Percentiles rank a stretch among this genome's conserved stretches.
Evolutionary conservation across 2,888 invertebrate species (phyloP).

Genomic region (Chloroclysta siterata): DNA sequence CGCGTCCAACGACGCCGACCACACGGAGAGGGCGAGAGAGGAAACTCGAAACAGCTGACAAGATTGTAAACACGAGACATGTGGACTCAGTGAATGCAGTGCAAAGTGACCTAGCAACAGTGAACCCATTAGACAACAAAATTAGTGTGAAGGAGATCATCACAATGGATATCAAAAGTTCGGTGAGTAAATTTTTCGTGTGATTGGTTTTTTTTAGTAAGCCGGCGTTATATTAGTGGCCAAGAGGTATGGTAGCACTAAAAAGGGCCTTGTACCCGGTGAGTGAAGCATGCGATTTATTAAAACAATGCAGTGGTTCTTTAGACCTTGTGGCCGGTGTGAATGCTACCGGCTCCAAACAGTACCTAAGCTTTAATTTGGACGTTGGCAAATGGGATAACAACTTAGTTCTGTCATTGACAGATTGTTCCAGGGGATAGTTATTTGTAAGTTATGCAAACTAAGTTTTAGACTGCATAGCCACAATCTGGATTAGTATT

Average conservation of each 20-base stretch:
- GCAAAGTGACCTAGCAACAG: slow-evolving; percentile 79
- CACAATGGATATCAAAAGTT: slow-evolving; percentile 79
- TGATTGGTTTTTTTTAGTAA: background rate
- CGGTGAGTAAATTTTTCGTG: slow-evolving; percentile 53
- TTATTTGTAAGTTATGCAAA: background rate
- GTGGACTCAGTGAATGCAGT: slow-evolving; percentile 82
- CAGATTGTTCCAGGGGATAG: slow-evolving; percentile 1
- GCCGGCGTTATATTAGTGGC: background rate
- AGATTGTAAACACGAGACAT: slow-evolving; percentile 67
- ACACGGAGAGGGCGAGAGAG: slow-evolving; percentile 85
- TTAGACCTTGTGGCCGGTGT: slow-evolving; percentile 41
- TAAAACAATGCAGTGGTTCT: slow-evolving; percentile 44
- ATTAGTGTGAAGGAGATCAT: slow-evolving; percentile 58
- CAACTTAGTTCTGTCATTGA: slow-evolving; percentile 12
- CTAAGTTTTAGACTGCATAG: background rate
- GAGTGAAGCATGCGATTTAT: slow-evolving; percentile 58
- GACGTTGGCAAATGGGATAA: background rate
- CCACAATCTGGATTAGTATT: no score
- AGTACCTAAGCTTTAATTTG: slow-evolving; percentile 30
- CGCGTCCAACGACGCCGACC: slow-evolving; percentile 76
- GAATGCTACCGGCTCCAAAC: slow-evolving; percentile 35
- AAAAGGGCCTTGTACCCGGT: slow-evolving; percentile 51
- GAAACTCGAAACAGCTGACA: slow-evolving; percentile 62
- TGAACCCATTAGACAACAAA: slow-evolving; percentile 60
- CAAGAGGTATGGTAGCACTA: slow-evolving; percentile 7